phyloP scores from a whole-genome alignment of 2,797 vertebrate genomes.

The Cottoperca gobio region DNA sequence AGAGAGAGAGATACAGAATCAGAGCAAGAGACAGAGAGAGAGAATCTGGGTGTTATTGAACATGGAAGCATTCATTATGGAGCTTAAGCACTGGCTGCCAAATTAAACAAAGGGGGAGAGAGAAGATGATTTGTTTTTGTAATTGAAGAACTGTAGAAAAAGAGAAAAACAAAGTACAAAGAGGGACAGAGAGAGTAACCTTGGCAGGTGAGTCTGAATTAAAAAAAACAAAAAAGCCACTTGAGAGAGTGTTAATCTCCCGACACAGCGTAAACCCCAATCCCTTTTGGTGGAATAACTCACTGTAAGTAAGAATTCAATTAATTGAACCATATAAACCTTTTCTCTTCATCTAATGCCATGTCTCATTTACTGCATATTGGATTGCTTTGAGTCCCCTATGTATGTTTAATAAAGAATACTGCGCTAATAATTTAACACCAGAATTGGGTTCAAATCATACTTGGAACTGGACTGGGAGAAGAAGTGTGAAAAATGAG shows the following conservation, averaged over 20 bases:
- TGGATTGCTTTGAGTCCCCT: slow-evolving; percentile 58
- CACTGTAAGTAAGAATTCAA: slow-evolving; percentile 65
- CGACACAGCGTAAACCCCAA: slow-evolving; percentile 31
- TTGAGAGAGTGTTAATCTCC: slow-evolving; percentile 61
- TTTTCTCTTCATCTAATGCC: slow-evolving; percentile 51
- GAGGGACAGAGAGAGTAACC: slow-evolving; percentile 41
- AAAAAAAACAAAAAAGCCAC: slow-evolving; percentile 52
- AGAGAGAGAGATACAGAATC: background rate
- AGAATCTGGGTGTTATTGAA: slow-evolving; percentile 54
- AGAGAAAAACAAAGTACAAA: slow-evolving; percentile 3
- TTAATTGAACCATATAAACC: slow-evolving; percentile 65
- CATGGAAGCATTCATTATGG: slow-evolving; percentile 70
- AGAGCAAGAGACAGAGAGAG: background rate
- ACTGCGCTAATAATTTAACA: slow-evolving; percentile 65
- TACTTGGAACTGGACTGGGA: slow-evolving; percentile 29
- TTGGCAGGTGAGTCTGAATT: slow-evolving; percentile 67
- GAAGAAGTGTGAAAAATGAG: slow-evolving; percentile 37
- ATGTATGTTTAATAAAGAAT: slow-evolving; percentile 69
- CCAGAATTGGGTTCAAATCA: slow-evolving; percentile 62
- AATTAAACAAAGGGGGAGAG: slow-evolving; percentile 62
- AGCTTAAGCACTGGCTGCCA: slow-evolving; percentile 59
- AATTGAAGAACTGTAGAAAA: slow-evolving; percentile 56
- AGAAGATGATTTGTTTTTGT: slow-evolving; percentile 68
- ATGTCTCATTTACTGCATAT: slow-evolving; percentile 62
- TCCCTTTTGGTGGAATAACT: slow-evolving; percentile 40